phyloP scores from a whole-genome alignment of 2,797 vertebrate species.

The Psittacula derbiana region DNA sequence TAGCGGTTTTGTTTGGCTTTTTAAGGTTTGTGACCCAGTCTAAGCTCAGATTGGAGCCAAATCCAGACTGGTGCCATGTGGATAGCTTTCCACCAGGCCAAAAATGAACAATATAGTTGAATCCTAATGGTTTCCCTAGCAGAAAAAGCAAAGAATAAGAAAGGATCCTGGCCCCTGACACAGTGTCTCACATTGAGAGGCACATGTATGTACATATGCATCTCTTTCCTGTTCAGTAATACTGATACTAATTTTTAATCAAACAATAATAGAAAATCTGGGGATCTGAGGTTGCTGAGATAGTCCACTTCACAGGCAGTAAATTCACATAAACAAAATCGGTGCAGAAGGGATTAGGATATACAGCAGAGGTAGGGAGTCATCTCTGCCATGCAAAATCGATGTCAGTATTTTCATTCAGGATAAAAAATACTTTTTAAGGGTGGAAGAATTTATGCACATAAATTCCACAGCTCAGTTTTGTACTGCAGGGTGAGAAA shows the following conservation, averaged over 20 bases:
- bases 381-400: neutral
- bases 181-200: neutral
- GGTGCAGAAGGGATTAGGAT: neutral
- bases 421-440: conserved; percentile 17
- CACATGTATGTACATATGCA: neutral
- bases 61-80: neutral
- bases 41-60: neutral
- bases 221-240: neutral
- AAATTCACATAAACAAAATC: neutral
- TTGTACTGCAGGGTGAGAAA: conserved; percentile 14
- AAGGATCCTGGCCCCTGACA: neutral
- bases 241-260: neutral
- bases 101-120: neutral
- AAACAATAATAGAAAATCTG: neutral
- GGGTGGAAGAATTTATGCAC: conserved; percentile 16
- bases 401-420: conserved; percentile 9
- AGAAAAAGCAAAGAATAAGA: neutral
- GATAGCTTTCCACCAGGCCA: neutral
- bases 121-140: neutral
- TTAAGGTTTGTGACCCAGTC: neutral
- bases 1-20: neutral
- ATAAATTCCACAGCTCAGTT: conserved; percentile 33
- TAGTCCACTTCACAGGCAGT: neutral
- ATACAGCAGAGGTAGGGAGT: neutral
- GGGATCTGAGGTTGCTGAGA: neutral